A percentile compares a stretch with the other conserved stretches of the same genome.
Evolutionary conservation across 2,888 invertebrate species (phyloP).

Genomic region (Drosophila percnosoma): DNA sequence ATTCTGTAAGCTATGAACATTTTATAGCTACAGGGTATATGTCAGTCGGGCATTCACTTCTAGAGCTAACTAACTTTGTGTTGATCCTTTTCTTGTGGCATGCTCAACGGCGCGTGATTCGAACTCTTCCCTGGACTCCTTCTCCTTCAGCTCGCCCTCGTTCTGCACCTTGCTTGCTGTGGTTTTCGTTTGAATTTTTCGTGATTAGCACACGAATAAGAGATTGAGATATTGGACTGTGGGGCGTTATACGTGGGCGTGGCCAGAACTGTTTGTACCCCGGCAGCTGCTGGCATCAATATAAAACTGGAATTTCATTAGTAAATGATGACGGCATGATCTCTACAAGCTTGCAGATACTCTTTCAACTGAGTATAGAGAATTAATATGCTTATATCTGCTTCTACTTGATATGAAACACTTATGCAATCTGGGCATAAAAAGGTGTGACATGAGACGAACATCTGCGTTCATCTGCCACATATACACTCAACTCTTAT

Average conservation of each 20-base stretch:
- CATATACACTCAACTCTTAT: not conserved
- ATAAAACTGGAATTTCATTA: slow-evolving; percentile 1
- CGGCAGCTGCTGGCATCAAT: slow-evolving; percentile 62
- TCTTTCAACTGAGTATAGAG: not conserved
- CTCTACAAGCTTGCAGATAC: slow-evolving; percentile 2
- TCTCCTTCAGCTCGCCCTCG: not conserved
- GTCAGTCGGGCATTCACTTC: not conserved
- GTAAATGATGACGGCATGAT: slow-evolving; percentile 19
- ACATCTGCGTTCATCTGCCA: not conserved
- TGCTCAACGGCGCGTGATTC: slow-evolving; percentile 66
- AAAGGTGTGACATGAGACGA: not conserved
- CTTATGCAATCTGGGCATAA: not conserved
- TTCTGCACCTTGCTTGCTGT: slow-evolving; percentile 7
- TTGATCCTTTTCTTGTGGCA: slow-evolving; percentile 56
- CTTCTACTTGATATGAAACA: not conserved
- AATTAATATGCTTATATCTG: not conserved
- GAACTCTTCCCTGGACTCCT: slow-evolving; percentile 17
- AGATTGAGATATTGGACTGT: slow-evolving; percentile 40
- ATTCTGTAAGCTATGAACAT: not conserved
- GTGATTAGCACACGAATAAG: slow-evolving; percentile 78
- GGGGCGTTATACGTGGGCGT: slow-evolving; percentile 63
- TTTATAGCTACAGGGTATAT: not conserved
- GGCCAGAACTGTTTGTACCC: slow-evolving; percentile 32
- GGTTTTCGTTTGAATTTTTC: slow-evolving; percentile 71
- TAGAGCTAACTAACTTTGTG: not conserved